Conservation (phyloP, 2,888 invertebrate genomes). For the Drosophila greeni region DNA sequence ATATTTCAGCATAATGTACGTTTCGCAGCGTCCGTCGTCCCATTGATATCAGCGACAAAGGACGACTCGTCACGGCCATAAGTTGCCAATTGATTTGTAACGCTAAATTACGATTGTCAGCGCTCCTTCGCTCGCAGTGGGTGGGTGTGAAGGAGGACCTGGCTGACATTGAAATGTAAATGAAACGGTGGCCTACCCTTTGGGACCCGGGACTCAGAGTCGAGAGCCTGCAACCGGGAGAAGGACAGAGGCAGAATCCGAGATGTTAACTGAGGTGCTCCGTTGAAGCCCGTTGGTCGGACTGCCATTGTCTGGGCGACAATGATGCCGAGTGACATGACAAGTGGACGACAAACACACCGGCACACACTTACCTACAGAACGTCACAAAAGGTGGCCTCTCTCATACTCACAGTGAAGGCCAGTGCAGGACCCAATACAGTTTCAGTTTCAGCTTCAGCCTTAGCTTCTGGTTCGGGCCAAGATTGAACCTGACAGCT, state of each 20-base stretch:
- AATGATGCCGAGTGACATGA: constrained; percentile 71
- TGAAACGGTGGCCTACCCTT: constrained; percentile 36
- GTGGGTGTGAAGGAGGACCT: constrained; percentile 1
- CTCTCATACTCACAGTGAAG: constrained; percentile 23
- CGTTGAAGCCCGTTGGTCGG: constrained; percentile 32
- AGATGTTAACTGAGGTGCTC: constrained; percentile 19
- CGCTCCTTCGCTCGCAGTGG: constrained; percentile 18
- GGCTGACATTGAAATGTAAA: constrained; percentile 46
- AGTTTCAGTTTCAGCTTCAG: constrained; percentile 9
- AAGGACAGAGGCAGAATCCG: constrained; percentile 7
- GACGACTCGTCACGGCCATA: constrained; percentile 45
- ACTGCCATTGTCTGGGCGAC: constrained; percentile 63
- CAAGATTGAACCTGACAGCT: constrained; percentile 67
- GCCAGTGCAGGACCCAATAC: constrained; percentile 34
- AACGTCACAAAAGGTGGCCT: constrained; percentile 51
- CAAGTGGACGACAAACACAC: constrained; percentile 66
- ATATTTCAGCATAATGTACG: constrained; percentile 47
- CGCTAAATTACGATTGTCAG: constrained; percentile 67
- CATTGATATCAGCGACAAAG: constrained; percentile 42
- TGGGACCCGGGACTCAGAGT: neutral
- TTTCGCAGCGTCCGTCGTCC: constrained; percentile 20
- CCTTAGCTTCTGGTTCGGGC: constrained; percentile 30
- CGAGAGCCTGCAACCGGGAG: neutral
- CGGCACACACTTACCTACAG: constrained; percentile 6
- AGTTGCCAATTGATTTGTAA: constrained; percentile 71